Conservation (phyloP, 2,888 invertebrate genomes). For the Eristalis pertinax region DNA sequence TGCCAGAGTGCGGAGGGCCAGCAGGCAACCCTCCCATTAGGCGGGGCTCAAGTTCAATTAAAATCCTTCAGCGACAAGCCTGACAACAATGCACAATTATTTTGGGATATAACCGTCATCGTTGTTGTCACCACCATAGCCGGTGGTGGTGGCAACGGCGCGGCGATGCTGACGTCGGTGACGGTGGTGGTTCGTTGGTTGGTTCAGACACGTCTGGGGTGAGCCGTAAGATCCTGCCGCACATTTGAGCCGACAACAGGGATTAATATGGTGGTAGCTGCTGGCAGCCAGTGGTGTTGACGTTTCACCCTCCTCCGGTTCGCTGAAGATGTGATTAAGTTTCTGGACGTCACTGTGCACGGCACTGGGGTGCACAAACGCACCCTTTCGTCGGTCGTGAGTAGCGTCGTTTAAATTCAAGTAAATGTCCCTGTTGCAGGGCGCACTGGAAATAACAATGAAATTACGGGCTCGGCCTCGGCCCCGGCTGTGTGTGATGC, state of each 20-base stretch:
- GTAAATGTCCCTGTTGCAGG: slow-evolving; percentile 47
- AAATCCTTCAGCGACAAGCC: slow-evolving; percentile 66
- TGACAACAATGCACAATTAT: slow-evolving; percentile 66
- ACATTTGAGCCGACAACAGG: slow-evolving; percentile 68
- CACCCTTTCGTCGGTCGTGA: slow-evolving; percentile 20
- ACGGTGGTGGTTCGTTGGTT: not conserved
- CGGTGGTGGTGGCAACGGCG: not conserved
- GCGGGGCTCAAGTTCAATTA: slow-evolving; percentile 67
- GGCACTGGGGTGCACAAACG: slow-evolving; percentile 16
- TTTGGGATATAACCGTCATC: slow-evolving; percentile 58
- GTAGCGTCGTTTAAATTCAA: slow-evolving; percentile 52
- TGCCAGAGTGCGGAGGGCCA: not conserved
- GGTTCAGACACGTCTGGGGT: slow-evolving; percentile 52
- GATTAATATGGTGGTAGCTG: slow-evolving; percentile 62
- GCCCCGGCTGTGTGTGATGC: slow-evolving; percentile 15
- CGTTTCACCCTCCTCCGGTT: slow-evolving; percentile 17
- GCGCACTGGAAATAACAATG: slow-evolving; percentile 41
- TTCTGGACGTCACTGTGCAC: slow-evolving; percentile 22
- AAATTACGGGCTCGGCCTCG: slow-evolving; percentile 33
- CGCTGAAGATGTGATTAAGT: slow-evolving; percentile 70
- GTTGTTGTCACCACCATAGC: slow-evolving; percentile 5
- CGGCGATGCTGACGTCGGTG: not conserved
- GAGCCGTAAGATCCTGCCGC: slow-evolving; percentile 71
- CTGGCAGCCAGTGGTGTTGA: slow-evolving; percentile 18
- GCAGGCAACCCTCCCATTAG: slow-evolving; percentile 42